Conservation (phyloP, 2,797 vertebrate species). For the Alcedo atthis region DNA sequence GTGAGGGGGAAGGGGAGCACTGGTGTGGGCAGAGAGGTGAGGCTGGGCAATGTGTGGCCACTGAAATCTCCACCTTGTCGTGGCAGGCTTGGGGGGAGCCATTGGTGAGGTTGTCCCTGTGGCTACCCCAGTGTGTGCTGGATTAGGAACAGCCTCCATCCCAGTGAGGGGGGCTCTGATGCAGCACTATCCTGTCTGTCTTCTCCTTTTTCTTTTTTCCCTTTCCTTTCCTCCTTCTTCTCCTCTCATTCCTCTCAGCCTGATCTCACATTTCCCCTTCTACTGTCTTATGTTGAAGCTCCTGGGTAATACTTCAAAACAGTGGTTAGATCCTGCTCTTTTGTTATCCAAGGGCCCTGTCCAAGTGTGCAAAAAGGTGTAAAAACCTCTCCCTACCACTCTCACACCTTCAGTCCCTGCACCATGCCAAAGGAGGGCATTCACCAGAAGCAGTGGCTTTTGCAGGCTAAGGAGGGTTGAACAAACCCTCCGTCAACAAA, state of each 20-base stretch:
- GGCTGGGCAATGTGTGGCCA: background rate
- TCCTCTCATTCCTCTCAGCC: background rate
- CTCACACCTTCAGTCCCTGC: fast-evolving
- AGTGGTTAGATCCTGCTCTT: background rate
- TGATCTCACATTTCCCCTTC: background rate
- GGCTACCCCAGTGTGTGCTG: background rate
- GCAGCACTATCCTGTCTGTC: background rate
- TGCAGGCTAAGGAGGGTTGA: background rate
- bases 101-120: background rate
- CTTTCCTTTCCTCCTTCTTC: no score
- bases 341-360: background rate
- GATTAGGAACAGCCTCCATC: background rate
- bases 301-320: background rate
- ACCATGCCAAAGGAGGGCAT: fast-evolving
- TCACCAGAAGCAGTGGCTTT: background rate
- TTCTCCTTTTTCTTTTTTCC: background rate
- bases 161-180: fast-evolving
- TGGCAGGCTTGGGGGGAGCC: background rate
- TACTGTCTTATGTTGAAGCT: background rate
- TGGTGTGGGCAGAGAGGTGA: background rate
- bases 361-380: background rate
- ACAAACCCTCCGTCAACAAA: background rate
- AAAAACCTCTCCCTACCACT: background rate
- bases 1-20: slow-evolving; percentile 1
- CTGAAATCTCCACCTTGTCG: background rate